phyloP scores from a whole-genome alignment of 2,113 vertebrate species.

The Edolisoma coerulescens region DNA sequence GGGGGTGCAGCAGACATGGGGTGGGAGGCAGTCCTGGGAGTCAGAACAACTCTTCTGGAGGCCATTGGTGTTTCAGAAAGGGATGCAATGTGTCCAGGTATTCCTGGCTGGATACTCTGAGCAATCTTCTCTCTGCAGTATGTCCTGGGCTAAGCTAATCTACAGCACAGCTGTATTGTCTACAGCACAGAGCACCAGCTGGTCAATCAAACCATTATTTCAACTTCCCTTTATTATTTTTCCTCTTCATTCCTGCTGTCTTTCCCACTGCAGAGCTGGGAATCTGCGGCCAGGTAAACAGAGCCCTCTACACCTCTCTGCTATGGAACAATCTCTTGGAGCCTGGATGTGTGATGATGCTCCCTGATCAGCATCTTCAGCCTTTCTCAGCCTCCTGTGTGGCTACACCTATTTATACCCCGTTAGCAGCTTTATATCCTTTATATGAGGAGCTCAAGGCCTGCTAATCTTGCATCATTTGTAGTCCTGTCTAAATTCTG shows the following conservation, averaged over 20 bases:
- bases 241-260: neutral
- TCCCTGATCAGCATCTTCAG: neutral
- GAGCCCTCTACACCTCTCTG: neutral
- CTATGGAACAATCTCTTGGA: neutral
- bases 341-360: neutral
- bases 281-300: neutral
- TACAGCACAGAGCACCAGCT: neutral
- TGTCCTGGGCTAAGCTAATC: neutral
- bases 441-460: neutral
- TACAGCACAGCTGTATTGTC: neutral
- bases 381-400: neutral
- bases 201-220: neutral
- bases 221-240: neutral
- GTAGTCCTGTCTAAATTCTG: neutral
- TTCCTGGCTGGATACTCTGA: neutral
- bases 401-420: neutral
- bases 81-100: neutral
- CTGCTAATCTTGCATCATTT: conserved; percentile 1
- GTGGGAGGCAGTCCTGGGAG: neutral
- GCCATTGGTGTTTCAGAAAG: neutral
- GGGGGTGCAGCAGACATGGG: too few relatives aligned
- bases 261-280: neutral
- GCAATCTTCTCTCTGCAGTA: neutral
- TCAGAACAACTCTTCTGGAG: neutral
- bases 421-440: neutral